Evolutionary conservation across 2,113 vertebrate genomes (phyloP), one percentile per base, ranked within the genome.

Genomic region (Xenus cinereus): DNA sequence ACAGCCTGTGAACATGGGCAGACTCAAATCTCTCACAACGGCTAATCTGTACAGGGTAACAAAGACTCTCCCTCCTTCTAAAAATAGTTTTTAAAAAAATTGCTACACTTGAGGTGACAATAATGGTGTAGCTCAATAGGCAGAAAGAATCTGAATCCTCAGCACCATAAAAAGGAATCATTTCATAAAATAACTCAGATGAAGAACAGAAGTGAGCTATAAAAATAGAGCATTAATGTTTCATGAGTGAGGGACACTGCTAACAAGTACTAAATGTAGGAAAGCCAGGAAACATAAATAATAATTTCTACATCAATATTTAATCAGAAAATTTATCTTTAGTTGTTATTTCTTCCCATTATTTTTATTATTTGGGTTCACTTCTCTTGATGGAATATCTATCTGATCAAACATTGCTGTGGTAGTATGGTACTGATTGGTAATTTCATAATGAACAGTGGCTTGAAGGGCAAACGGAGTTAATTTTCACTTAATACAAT

Each of bases 151-250:
- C 67, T 77, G 46, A 96, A 85, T 94, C 77, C 33, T 87, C 59
- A 95, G 81, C 50, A 83, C 39, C 69, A 80, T 92, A 83, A 92
- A 94, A 89, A 94, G 30, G 51, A 94, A 19, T 54, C 12, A 77
- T 92, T 91, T 90, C 51, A 84, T 94, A 86, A 95, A 95, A 91
- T 83, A 96, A 80, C 62, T 95, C 72, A 88, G 64, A 92, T 95
- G 81, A 94, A 69, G 71, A 90, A 62, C 45, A 94, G 71, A 93
- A 96, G 63, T 48, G 87, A 95, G 62, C 66, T 89, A 79, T 95
- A 95, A 96, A 97, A 96, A 87, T 48, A 96, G 53, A 85, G n/a
- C 90, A 84, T 95, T 96, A 97, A 95, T 97, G 24, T 96, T 97
- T 97, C 79, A 90, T 97, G 86, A 94, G 67, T 78, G 95, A 97